phyloP scores from a whole-genome alignment of 2,888 invertebrate genomes.

The Drosophila kambysellisi region DNA sequence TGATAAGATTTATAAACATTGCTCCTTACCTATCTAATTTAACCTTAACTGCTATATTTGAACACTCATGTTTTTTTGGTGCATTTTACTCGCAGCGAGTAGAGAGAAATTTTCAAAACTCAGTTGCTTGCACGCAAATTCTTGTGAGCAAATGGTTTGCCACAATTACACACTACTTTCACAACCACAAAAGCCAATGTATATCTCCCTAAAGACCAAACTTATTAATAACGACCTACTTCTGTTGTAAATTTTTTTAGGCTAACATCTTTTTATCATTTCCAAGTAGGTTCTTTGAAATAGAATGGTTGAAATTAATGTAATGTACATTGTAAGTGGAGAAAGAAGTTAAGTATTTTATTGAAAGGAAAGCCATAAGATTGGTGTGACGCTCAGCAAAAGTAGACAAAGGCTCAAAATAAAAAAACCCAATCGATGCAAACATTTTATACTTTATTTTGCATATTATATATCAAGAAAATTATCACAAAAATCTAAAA shows the following conservation, averaged over 20 bases:
- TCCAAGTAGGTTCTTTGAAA: neutral
- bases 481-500: neutral
- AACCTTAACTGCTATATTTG: neutral
- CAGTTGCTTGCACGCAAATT: neutral
- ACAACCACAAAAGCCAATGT: neutral
- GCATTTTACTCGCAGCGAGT: neutral
- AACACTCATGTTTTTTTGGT: neutral
- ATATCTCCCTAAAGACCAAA: neutral
- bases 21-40: neutral
- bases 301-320: neutral
- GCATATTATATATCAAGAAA: neutral
- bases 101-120: neutral
- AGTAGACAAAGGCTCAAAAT: neutral
- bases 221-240: neutral
- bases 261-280: neutral
- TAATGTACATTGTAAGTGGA: neutral
- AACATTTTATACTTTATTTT: neutral
- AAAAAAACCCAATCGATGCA: neutral
- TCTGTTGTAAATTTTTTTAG: neutral
- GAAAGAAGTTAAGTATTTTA: neutral
- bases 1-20: neutral
- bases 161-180: neutral
- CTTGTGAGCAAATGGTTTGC: neutral
- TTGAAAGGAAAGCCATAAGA: neutral
- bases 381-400: neutral